Conservation (phyloP, 2,113 vertebrate genomes). For the Xenopus borealis region DNA sequence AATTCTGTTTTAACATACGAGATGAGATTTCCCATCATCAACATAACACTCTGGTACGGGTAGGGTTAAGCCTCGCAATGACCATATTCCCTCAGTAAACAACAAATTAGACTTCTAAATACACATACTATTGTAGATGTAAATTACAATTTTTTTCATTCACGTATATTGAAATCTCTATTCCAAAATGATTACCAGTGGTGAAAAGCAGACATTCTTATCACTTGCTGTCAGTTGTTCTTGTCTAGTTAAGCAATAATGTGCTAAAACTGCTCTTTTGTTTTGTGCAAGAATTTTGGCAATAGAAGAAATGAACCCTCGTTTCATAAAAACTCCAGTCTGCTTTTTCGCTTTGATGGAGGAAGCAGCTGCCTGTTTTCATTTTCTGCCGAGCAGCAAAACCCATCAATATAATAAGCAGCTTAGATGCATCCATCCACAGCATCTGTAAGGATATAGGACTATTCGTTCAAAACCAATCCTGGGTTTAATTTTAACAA, state of each 20-base stretch:
- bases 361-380: conserved; percentile 83
- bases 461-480: conserved; percentile 83
- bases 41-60: neutral
- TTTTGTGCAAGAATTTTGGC: conserved; percentile 90
- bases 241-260: conserved; percentile 90
- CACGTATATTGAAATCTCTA: conserved; percentile 83
- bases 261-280: conserved; percentile 86
- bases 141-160: conserved; percentile 84
- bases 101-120: conserved; percentile 79
- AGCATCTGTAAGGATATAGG: conserved; percentile 83
- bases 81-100: conserved; percentile 64
- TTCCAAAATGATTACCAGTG: conserved; percentile 84
- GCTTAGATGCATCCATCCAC: conserved; percentile 96
- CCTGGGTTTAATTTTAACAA: conserved; percentile 84
- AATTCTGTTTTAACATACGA: no score
- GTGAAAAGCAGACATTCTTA: conserved; percentile 95
- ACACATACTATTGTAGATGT: conserved; percentile 78
- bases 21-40: no score
- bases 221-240: conserved; percentile 98
- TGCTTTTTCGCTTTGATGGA: conserved; percentile 89
- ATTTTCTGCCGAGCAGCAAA: conserved; percentile 82
- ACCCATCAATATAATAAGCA: conserved; percentile 98
- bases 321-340: conserved; percentile 95
- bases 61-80: conserved; percentile 67
- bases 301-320: conserved; percentile 97